Conservation (phyloP, 2,113 vertebrate genomes). For the Phoenicopterus ruber region DNA sequence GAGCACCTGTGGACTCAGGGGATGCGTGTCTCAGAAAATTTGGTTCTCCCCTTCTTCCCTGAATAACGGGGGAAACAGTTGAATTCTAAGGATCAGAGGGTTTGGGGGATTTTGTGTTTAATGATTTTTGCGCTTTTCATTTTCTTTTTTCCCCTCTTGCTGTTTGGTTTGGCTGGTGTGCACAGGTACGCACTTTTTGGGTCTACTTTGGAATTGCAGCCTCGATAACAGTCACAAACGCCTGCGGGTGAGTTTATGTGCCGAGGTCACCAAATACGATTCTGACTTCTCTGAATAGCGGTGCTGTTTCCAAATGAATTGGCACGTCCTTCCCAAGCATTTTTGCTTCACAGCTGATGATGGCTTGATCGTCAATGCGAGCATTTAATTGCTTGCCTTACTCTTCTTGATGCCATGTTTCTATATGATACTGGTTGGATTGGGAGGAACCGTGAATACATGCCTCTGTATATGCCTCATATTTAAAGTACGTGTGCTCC, state of each 20-base stretch:
- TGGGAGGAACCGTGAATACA: not conserved
- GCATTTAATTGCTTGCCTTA: not conserved
- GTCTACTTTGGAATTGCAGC: not conserved
- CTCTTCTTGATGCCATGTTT: not conserved
- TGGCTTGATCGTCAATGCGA: not conserved
- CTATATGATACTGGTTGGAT: not conserved
- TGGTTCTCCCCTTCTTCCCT: not conserved
- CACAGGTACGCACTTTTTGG: not conserved
- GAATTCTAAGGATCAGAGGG: not conserved
- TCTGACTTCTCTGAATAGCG: not conserved
- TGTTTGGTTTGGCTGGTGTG: not conserved
- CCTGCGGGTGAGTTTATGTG: not conserved
- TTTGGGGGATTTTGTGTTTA: not conserved
- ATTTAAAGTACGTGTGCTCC: not conserved
- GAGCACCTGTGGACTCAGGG: not conserved
- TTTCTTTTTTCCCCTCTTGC: not conserved
- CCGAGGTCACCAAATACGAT: rapidly evolving
- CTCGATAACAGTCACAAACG: not conserved
- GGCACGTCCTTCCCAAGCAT: not conserved
- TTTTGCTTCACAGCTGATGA: not conserved
- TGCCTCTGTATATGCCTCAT: rapidly evolving
- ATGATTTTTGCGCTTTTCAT: not conserved
- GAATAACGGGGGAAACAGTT: rapidly evolving
- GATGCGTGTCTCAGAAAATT: not conserved
- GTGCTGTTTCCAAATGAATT: not conserved